A percentile compares a stretch with the other conserved stretches of the same genome.
Evolutionary conservation across 2,888 invertebrate species (phyloP).

Genomic region (Macrosiphum euphorbiae): DNA sequence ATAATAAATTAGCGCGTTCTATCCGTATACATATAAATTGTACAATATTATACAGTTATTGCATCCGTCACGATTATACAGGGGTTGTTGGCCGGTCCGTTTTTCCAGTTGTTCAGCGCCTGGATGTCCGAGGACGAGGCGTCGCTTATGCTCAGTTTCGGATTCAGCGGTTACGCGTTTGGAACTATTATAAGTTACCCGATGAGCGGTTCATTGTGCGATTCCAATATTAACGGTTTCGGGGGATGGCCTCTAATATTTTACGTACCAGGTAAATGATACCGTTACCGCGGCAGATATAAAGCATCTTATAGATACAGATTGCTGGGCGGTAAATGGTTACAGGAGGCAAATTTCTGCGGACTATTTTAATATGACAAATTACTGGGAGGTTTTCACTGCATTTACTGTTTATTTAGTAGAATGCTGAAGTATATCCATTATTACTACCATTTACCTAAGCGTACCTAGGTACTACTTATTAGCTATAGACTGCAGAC

Average conservation of each 20-base stretch:
- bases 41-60: background rate
- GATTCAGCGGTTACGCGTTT: slow-evolving; percentile 37
- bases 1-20: background rate
- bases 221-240: background rate
- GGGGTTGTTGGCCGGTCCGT: slow-evolving; percentile 27
- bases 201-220: slow-evolving; percentile 31
- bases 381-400: no score
- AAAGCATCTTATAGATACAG: background rate
- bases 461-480: no score
- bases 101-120: slow-evolving; percentile 38
- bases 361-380: no score
- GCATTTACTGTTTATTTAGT: no score
- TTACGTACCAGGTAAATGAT: slow-evolving; percentile 45
- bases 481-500: no score
- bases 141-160: slow-evolving; percentile 6
- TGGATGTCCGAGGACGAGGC: slow-evolving; percentile 30
- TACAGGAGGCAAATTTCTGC: background rate
- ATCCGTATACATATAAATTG: background rate
- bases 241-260: slow-evolving; percentile 51
- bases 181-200: slow-evolving; percentile 40
- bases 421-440: no score
- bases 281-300: background rate
- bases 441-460: no score
- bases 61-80: background rate
- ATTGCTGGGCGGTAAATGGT: background rate